Conservation (phyloP, 2,888 invertebrate species). For the Apotomis turbidana region DNA sequence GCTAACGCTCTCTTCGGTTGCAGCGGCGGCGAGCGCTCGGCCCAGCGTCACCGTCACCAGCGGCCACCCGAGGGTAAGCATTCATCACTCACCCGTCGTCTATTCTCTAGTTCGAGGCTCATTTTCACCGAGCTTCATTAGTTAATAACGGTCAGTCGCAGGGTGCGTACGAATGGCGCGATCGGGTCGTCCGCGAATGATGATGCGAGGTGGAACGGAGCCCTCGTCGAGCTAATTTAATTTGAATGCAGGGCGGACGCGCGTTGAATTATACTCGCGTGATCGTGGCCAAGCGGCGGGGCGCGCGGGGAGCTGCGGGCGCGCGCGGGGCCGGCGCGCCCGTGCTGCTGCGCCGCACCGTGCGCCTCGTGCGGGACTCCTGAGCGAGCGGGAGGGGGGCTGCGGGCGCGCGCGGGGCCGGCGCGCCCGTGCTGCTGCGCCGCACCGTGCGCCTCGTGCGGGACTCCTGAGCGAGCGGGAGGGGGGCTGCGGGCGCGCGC, state of each 20-base stretch:
- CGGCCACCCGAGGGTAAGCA: slow-evolving; percentile 32
- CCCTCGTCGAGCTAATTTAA: too few species aligned
- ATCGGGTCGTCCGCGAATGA: too few species aligned
- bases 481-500: slow-evolving; percentile 23
- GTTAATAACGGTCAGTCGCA: not conserved
- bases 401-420: slow-evolving; percentile 7
- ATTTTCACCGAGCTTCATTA: too few species aligned
- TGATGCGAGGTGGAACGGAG: too few species aligned
- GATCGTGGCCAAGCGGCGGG: slow-evolving; percentile 65
- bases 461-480: slow-evolving; percentile 1
- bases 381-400: slow-evolving; percentile 23
- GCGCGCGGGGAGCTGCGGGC: slow-evolving; percentile 34
- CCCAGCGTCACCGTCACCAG: slow-evolving; percentile 40
- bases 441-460: slow-evolving; percentile 38
- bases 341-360: slow-evolving; percentile 40
- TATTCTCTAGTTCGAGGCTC: too few species aligned
- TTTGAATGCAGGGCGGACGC: slow-evolving; percentile 44
- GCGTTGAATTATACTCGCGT: slow-evolving; percentile 60
- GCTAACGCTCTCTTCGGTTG: not conserved
- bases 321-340: slow-evolving; percentile 35
- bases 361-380: slow-evolving; percentile 29
- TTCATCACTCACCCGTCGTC: too few species aligned
- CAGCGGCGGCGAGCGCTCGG: not conserved
- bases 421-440: slow-evolving; percentile 42
- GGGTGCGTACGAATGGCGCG: too few species aligned